These are phyloP conservation scores for Drosophila arizonae DNA, from an alignment of 1,140 invertebrate species.

Conservation along the genomic window DNA sequence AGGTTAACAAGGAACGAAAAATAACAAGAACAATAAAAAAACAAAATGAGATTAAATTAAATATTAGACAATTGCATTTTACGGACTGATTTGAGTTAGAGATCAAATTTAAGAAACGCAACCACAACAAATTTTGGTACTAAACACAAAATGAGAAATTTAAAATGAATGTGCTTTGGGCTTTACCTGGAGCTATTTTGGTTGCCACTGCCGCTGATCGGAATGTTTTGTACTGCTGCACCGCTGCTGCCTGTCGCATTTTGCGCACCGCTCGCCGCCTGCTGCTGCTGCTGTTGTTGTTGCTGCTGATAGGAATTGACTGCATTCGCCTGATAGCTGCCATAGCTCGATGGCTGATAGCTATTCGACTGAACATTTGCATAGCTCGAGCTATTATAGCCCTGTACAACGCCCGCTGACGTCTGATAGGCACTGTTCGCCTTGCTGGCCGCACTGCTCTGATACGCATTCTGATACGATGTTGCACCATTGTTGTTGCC, in stretches of 20 bases:
- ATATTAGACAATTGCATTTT: constrained; percentile 10
- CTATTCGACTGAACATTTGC: constrained; percentile 77
- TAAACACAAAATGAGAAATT: constrained; percentile 9
- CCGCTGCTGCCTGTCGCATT: constrained; percentile 53
- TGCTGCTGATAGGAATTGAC: constrained; percentile 77
- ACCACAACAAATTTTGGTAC: too few species aligned
- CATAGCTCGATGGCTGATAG: constrained; percentile 79
- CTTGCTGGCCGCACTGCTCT: constrained; percentile 65
- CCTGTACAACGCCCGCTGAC: constrained; percentile 43
- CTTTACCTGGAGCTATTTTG: constrained; percentile 76
- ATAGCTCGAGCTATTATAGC: constrained; percentile 74
- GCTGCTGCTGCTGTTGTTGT: constrained; percentile 69
- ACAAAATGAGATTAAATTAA: constrained; percentile 3
- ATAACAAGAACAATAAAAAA: background rate
- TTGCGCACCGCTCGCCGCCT: constrained; percentile 47
- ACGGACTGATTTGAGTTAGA: background rate
- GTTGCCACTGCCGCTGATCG: constrained; percentile 74
- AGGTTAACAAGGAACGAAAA: constrained; percentile 30
- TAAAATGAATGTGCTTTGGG: background rate
- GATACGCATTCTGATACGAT: constrained; percentile 77
- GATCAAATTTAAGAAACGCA: constrained; percentile 7
- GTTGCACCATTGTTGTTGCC: constrained; percentile 45
- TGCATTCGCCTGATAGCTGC: constrained; percentile 74
- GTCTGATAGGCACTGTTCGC: constrained; percentile 68
- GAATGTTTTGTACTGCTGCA: constrained; percentile 80